Evolutionary conservation across 2,113 vertebrate species (phyloP), one percentile per base, ranked within the genome.

Genomic region (Butorides virescens): DNA sequence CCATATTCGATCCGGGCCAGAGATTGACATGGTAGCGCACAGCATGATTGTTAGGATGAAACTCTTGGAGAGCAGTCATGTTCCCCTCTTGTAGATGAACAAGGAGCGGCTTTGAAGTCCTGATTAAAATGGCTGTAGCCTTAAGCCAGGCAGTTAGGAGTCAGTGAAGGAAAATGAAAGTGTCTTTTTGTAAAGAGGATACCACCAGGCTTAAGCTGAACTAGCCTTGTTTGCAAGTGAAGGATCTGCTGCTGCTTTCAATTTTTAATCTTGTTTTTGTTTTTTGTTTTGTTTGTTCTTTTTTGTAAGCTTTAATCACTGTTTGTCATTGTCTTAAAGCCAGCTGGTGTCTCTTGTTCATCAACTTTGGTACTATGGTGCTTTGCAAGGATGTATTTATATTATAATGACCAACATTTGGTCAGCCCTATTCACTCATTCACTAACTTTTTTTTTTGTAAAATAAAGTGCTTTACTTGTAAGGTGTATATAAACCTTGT

Each of bases 401-500:
- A 98, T 98, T 98, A 98, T 98, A 98, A 98, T 98, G 98, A 97
- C 99, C 99, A 99, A 99, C 98, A 98, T 99, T 99, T 99, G 99
- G 99, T 98, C 98, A 97, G 95, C 97, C 92, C 97, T 98, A 93
- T 88, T 97, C 98, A 98, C 97, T 97, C 98, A 97, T 96, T 98
- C 97, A 98, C 97, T 98, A 96, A 94, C 86, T 87, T 91, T 95
- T 95, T 52, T 52, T 98, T 98, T 98, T 98, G 97, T 99, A 98
- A 98, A 97, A 98, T 99, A 98, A 98, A 98, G 97, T 98, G 98
- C 98, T 99, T 99, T 98, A 98, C 98, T 98, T 99, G 98, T 99
- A 98, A 95, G 96, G 94, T 98, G 98, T 99, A 98, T 98, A 99
- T 98, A 98, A 98, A 97, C 97, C 98, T 97, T 99, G 99, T 99